Percentiles rank a stretch among this genome's conserved stretches.
Conservation (phyloP, 2,113 vertebrate genomes). For the Carlito syrichta region DNA sequence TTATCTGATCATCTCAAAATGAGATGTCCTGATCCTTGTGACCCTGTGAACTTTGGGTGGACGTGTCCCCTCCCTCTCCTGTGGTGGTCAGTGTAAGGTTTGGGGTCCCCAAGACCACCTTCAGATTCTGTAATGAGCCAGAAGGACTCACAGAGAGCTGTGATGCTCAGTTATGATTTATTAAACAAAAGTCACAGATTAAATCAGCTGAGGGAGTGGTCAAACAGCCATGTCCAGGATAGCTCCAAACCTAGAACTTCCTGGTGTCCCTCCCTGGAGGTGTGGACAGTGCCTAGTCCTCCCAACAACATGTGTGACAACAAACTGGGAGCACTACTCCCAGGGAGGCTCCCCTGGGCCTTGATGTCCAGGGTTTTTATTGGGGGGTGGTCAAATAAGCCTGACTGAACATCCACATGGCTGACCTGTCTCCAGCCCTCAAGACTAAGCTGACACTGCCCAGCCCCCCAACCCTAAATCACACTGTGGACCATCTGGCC, state of each 20-base stretch:
- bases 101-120: background rate
- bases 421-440: background rate
- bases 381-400: background rate
- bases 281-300: background rate
- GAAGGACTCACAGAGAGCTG: background rate
- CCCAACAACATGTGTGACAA: background rate
- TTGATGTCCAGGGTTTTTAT: background rate
- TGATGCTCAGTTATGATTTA: rapidly evolving
- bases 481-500: background rate
- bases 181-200: background rate
- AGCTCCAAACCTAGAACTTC: background rate
- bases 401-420: background rate
- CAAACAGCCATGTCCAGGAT: background rate
- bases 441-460: background rate
- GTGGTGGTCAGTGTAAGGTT: no score
- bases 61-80: background rate
- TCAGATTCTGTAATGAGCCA: no score
- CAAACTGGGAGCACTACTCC: rapidly evolving
- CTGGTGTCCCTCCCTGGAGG: background rate
- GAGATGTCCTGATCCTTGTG: background rate
- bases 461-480: background rate
- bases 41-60: background rate
- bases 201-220: background rate
- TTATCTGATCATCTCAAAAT: no score
- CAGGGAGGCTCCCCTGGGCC: background rate